Conservation (phyloP, 2,797 vertebrate species). For the Brachyalestes nurse region DNA sequence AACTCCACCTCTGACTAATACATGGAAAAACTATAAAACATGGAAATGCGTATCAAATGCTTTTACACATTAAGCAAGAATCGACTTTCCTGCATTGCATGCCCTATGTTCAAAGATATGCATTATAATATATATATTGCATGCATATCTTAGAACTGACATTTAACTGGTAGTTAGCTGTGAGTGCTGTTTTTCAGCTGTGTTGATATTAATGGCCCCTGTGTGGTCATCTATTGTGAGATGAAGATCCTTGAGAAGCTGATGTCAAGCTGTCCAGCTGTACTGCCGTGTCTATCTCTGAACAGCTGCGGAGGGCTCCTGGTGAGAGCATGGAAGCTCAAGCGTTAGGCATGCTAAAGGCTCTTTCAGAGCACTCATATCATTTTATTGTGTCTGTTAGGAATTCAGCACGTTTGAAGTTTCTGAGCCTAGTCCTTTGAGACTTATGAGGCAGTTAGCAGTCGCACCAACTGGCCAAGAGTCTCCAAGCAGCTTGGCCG, state of each 20-base stretch:
- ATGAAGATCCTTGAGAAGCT: slow-evolving; percentile 53
- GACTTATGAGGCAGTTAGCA: slow-evolving; percentile 33
- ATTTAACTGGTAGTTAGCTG: slow-evolving; percentile 24
- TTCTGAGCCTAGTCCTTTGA: slow-evolving; percentile 39
- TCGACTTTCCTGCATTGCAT: neutral
- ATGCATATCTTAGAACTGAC: slow-evolving; percentile 2
- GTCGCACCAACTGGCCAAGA: slow-evolving; percentile 35
- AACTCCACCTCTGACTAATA: neutral
- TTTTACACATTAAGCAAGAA: neutral
- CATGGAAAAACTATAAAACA: slow-evolving; percentile 18
- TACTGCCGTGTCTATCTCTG: slow-evolving; percentile 53
- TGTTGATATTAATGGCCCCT: slow-evolving; percentile 37
- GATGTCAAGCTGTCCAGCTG: slow-evolving; percentile 56
- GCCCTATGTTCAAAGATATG: neutral
- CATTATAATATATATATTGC: neutral
- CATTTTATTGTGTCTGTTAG: slow-evolving; percentile 63
- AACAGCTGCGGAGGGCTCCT: slow-evolving; percentile 57
- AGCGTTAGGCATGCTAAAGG: slow-evolving; percentile 49
- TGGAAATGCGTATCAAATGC: neutral
- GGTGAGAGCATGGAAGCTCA: slow-evolving; percentile 36
- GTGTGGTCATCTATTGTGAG: slow-evolving; percentile 50
- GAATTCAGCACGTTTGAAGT: slow-evolving; percentile 55
- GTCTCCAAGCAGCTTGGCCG: slow-evolving; percentile 6
- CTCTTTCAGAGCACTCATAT: slow-evolving; percentile 54
- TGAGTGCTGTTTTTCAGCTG: slow-evolving; percentile 39